A percentile compares a stretch with the other conserved stretches of the same genome.
These are phyloP conservation scores for Cryptocephalus primarius DNA, from an alignment of 2,888 invertebrate species.

Conservation along the genomic window DNA sequence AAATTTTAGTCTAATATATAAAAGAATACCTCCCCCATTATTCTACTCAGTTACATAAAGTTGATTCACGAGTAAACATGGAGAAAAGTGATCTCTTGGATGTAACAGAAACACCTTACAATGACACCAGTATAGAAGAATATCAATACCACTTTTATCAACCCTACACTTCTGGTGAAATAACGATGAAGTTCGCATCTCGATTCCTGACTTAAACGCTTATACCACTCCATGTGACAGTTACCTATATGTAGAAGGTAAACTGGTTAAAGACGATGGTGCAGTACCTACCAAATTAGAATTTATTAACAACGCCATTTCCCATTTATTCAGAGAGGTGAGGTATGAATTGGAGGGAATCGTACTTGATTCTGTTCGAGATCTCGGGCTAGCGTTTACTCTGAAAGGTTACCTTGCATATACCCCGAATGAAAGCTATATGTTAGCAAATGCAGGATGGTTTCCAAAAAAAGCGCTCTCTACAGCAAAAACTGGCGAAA, in stretches of 20 bases:
- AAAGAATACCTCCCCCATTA: too few relatives aligned
- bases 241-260: slow-evolving; percentile 4
- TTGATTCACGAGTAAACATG: too few relatives aligned
- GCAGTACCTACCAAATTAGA: neutral
- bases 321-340: slow-evolving; percentile 3
- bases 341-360: slow-evolving; percentile 3
- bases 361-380: slow-evolving; percentile 1
- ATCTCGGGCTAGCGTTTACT: slow-evolving; percentile 1
- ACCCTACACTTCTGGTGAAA: slow-evolving; percentile 2
- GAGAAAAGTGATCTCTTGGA: slow-evolving; percentile 1
- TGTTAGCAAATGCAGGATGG: slow-evolving; percentile 6
- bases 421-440: slow-evolving; percentile 1
- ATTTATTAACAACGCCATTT: slow-evolving; percentile 4
- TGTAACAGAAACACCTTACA: slow-evolving; percentile 2
- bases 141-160: slow-evolving; percentile 4
- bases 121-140: slow-evolving; percentile 1
- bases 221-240: slow-evolving; percentile 1
- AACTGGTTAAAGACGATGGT: neutral
- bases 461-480: slow-evolving; percentile 1
- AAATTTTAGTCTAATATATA: neutral
- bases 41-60: too few relatives aligned
- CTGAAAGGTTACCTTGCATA: slow-evolving; percentile 2
- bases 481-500: too few relatives aligned
- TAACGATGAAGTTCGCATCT: neutral
- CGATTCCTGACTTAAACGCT: too few relatives aligned